Evolutionary conservation across 2,888 invertebrate species (phyloP).

Genomic region (Troides aeacus): DNA sequence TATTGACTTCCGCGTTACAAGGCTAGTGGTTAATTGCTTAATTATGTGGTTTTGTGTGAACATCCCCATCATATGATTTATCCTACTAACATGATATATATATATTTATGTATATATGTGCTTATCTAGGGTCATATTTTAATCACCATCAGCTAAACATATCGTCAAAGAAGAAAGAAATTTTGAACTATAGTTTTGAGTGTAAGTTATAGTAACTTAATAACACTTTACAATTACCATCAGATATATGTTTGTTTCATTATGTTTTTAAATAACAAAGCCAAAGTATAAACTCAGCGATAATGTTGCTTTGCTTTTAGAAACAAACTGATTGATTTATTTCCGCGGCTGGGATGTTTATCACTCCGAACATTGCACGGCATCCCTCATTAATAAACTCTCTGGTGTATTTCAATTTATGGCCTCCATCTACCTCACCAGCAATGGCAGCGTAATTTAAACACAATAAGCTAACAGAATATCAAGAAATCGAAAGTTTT

Average conservation of each 20-base stretch:
- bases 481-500: neutral
- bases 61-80: too few relatives aligned
- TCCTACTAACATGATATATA: too few relatives aligned
- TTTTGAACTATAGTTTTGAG: too few relatives aligned
- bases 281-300: neutral
- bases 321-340: slow-evolving; percentile 2
- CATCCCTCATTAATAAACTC: slow-evolving; percentile 1
- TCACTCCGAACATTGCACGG: neutral
- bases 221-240: too few relatives aligned
- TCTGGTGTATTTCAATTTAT: neutral
- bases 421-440: neutral
- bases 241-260: neutral
- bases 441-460: neutral
- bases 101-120: too few relatives aligned
- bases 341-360: neutral
- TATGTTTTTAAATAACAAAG: neutral
- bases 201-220: too few relatives aligned
- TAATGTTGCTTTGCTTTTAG: neutral
- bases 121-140: too few relatives aligned
- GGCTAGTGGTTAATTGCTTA: too few relatives aligned
- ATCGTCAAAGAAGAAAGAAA: too few relatives aligned
- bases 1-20: too few relatives aligned
- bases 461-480: neutral
- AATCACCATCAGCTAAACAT: too few relatives aligned
- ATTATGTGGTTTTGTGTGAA: too few relatives aligned